Base-by-base conservation (phyloP, 2,113 vertebrate genomes). In the Festucalex cinctus region DNA sequence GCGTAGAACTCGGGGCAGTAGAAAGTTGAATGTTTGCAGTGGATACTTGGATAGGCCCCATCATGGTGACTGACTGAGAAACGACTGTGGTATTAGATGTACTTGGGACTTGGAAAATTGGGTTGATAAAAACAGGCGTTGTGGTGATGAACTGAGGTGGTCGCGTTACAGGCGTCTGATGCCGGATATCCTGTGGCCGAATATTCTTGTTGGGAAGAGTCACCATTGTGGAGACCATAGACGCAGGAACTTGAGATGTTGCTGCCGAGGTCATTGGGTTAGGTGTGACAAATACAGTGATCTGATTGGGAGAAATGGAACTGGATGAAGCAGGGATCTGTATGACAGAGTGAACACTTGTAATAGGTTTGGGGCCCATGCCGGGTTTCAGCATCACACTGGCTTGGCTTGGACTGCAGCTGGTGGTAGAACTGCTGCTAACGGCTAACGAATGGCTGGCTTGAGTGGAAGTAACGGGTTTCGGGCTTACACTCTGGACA, bases 281-380 rank as follows among this genome's bases (percentile, higher is more conserved):
- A 53, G 97, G 96, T 46, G 95, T 95, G 48, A 99, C 95, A 80
- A 97, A 98, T 56, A 99, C 96, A 65, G 96, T 98, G 83, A 99
- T 97, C 74, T 97, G 95, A 79, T 90, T 98, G 74, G 93, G 90
- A 36, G 94, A 88, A 81, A 94, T 89, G 36, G 93, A 86, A 49
- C 91, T 92, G 44, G 95, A 94, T 51, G 92, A 94, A 66, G 92
- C 90, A 67, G 95, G 92, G 71, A 94, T 93, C 65, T 95, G 94
- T 76, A 95, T 88, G 35, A 94, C 91, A 4, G 94, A 88, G 79
- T 95, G 88, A 77, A 92, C 90, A 74, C 71, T 92, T 77, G 92
- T 87, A 58, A 92, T 74, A 69, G 90, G 74, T 9, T 88, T 94
- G 69, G 92, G 83, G 84, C 81, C 93, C 26, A 83, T 82, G 67